Conservation (phyloP, 2,113 vertebrate species). For the Tupaia tana region DNA sequence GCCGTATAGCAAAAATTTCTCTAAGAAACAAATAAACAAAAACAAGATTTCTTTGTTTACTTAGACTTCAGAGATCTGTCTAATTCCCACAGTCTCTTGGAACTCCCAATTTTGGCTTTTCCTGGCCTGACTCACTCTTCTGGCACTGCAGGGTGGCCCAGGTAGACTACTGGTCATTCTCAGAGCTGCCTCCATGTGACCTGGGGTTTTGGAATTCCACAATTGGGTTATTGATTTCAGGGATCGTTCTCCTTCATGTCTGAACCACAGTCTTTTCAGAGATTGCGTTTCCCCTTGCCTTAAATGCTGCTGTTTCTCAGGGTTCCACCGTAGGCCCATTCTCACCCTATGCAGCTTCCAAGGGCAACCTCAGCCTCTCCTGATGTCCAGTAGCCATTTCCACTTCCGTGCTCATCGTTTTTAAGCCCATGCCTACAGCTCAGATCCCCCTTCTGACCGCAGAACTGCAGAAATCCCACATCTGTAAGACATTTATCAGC, state of each 20-base stretch:
- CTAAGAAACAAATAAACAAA: no score
- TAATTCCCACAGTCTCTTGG: neutral
- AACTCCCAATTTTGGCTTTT: neutral
- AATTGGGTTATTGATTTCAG: neutral
- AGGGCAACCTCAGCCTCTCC: neutral
- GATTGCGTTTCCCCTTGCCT: neutral
- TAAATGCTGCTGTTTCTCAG: neutral
- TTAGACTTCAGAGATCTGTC: conserved; percentile 43
- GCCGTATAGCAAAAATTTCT: no score
- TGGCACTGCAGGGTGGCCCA: neutral
- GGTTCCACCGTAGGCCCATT: neutral
- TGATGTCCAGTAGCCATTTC: neutral
- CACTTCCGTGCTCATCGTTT: neutral
- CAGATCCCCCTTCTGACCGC: neutral
- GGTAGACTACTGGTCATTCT: neutral
- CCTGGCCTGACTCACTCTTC: neutral
- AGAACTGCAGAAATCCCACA: neutral
- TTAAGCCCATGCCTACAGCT: no score
- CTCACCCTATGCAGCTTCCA: neutral
- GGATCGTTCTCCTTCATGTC: neutral
- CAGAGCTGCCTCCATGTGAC: neutral
- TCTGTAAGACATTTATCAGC: neutral
- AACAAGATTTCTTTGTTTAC: conserved; percentile 16
- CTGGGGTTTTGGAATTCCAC: neutral
- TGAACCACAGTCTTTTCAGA: neutral